Evolutionary conservation across 1,140 invertebrate species (phyloP).

Genomic region (Temnothorax nylanderi): DNA sequence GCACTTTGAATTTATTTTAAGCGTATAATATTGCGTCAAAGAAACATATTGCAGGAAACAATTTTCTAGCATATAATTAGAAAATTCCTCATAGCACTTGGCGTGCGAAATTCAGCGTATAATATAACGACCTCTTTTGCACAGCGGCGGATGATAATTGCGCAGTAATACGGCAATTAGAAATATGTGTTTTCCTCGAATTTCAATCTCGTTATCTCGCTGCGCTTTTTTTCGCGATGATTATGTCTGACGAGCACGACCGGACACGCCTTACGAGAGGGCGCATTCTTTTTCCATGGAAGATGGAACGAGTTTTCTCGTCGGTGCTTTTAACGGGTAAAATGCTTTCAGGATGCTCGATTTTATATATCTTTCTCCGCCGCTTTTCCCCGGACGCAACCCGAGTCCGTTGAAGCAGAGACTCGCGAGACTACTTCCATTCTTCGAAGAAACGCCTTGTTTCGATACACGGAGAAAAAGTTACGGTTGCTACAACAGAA

Average conservation of each 20-base stretch:
- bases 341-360: slow-evolving; percentile 71
- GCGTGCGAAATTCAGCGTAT: background rate
- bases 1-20: slow-evolving; percentile 1
- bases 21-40: background rate
- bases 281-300: slow-evolving; percentile 65
- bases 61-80: slow-evolving; percentile 20
- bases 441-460: slow-evolving; percentile 52
- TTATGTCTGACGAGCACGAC: slow-evolving; percentile 69
- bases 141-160: slow-evolving; percentile 3
- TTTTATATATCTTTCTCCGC: slow-evolving; percentile 68
- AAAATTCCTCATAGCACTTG: slow-evolving; percentile 31
- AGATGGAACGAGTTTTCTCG: slow-evolving; percentile 72
- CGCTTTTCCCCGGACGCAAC: slow-evolving; percentile 48
- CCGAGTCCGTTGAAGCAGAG: slow-evolving; percentile 50
- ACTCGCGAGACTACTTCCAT: slow-evolving; percentile 55
- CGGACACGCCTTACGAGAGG: slow-evolving; percentile 64
- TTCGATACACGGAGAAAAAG: too few relatives aligned
- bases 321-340: slow-evolving; percentile 73
- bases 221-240: slow-evolving; percentile 62
- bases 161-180: slow-evolving; percentile 38
- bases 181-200: slow-evolving; percentile 43
- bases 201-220: slow-evolving; percentile 60
- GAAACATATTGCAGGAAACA: slow-evolving; percentile 1
- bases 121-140: background rate
- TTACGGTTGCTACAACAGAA: too few relatives aligned